Evolutionary conservation across 2,888 invertebrate genomes (phyloP), one percentile per base, ranked within the genome.

Genomic region (Acleris laterana): DNA sequence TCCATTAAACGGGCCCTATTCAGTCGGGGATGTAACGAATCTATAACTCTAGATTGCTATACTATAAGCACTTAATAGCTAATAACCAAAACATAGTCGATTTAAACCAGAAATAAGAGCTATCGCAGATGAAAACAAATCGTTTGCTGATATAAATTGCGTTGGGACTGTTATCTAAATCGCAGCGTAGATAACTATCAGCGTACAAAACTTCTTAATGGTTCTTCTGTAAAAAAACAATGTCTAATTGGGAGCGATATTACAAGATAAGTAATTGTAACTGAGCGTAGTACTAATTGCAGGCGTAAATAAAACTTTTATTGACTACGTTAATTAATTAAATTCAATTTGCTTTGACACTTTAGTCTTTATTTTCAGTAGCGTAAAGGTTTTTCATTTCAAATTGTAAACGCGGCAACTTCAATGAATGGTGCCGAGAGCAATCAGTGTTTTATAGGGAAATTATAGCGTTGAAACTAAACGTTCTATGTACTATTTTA

Each of bases 101-200:
- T 57, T 44, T n/a, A n/a, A n/a, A 44, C 7, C 46, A 17, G 1
- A 55, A 48, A 63, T 59, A 56, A 63, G 50, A 68, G 44, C 5
- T 11, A n/a, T 7, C 7, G 42, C 19, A 56, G 68, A 69, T 57
- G 55, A 46, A 61, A 58, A 61, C 46, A 53, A 55, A 63, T 63
- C 51, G 58, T 57, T 63, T 51, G 46, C 49, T 48, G 62, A 55
- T 22, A 62, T 17, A 13, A 62, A 63, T 69, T 66, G 55, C 52
- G 42, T 44, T 28, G 48, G 59, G 42, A 22, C 63, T 68, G 57
- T 70, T 68, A 72, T 70, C 66, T 69, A 64, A 71, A 70, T 68
- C 64, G 56, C 68, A 44, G 52, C 60, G 44, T 38, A 50, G 71
- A 71, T 71, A 65, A 60, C 42, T 44, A 65, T 68, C 68, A 49